phyloP scores from a whole-genome alignment of 37 sponge, comb jelly and placozoan genomes.

The Beroe ovata region DNA sequence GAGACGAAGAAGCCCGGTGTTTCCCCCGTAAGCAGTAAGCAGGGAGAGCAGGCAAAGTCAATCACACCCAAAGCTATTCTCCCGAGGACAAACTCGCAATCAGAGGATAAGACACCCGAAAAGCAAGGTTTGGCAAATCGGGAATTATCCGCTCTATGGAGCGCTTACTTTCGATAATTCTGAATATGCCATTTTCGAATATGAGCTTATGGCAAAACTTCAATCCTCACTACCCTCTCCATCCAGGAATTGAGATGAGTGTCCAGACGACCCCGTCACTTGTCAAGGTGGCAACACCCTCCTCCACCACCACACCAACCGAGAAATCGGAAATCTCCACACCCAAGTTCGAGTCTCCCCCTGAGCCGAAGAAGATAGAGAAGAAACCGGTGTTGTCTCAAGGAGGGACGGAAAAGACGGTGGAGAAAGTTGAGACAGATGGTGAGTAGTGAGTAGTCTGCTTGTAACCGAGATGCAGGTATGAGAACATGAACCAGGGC shows the following conservation, averaged over 20 bases:
- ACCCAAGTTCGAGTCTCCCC: not conserved
- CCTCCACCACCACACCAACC: not conserved
- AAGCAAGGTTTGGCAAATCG: slow-evolving; percentile 46
- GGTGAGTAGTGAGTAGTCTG: not conserved
- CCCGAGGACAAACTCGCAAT: slow-evolving; percentile 40
- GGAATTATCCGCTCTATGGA: too few relatives aligned
- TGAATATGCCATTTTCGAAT: too few relatives aligned
- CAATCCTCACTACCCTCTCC: not conserved
- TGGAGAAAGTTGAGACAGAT: not conserved
- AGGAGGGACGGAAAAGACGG: not conserved
- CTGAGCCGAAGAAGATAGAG: not conserved
- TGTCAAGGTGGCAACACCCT: not conserved
- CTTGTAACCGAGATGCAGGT: too few relatives aligned
- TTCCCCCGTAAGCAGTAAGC: not conserved
- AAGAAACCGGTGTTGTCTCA: too few relatives aligned
- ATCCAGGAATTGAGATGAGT: slow-evolving; percentile 58
- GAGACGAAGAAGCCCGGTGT: not conserved
- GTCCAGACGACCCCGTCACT: slow-evolving; percentile 58
- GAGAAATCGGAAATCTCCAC: not conserved
- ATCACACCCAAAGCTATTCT: slow-evolving; percentile 38
- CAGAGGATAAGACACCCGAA: slow-evolving; percentile 31
- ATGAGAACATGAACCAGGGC: too few relatives aligned
- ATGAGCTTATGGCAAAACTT: too few relatives aligned
- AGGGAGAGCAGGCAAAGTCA: not conserved
- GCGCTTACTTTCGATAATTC: too few relatives aligned